Evolutionary conservation across 2,888 invertebrate species (phyloP).

Genomic region (Carterocephalus palaemon): DNA sequence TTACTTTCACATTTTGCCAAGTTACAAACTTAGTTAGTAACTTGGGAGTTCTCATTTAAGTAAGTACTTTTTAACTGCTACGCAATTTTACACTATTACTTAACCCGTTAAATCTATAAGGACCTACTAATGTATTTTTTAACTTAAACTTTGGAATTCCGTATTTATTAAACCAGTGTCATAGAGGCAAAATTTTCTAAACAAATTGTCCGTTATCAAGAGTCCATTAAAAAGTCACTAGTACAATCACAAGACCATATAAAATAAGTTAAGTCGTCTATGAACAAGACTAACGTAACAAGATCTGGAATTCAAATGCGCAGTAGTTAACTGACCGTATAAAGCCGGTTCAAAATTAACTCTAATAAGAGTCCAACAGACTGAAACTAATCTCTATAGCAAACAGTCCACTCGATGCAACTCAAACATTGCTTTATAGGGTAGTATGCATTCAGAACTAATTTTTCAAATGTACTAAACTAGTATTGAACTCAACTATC

Average conservation of each 20-base stretch:
- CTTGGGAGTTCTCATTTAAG: constrained; percentile 11
- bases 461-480: too few species aligned
- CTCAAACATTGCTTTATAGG: constrained; percentile 15
- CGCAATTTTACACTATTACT: constrained; percentile 14
- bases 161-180: too few species aligned
- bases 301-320: constrained; percentile 7
- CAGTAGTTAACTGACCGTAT: constrained; percentile 12
- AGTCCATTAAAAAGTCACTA: too few species aligned
- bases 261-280: background rate
- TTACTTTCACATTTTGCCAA: constrained; percentile 20
- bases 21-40: constrained; percentile 19
- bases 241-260: too few species aligned
- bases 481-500: too few species aligned
- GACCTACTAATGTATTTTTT: too few species aligned
- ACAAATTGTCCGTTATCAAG: too few species aligned
- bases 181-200: too few species aligned
- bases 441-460: background rate
- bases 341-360: constrained; percentile 12
- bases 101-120: too few species aligned
- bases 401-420: constrained; percentile 10
- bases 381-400: constrained; percentile 13
- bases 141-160: too few species aligned
- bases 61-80: constrained; percentile 18
- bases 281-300: background rate
- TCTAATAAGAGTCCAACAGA: constrained; percentile 14